Evolutionary conservation across 2,888 invertebrate genomes (phyloP), one percentile per base, ranked within the genome.

Genomic region (Saturnia japonica): DNA sequence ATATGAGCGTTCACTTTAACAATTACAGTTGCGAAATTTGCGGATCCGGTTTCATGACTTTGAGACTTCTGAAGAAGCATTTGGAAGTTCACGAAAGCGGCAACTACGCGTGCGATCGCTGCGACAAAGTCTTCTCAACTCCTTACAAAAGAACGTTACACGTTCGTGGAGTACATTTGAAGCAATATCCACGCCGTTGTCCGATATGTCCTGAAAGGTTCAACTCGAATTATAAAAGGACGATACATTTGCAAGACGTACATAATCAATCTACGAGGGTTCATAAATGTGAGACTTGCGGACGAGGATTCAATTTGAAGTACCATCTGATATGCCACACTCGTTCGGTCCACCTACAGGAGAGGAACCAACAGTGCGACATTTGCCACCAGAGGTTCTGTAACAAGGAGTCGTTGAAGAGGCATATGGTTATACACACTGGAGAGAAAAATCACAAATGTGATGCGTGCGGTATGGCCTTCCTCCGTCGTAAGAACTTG

Each of bases 351-450:
- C 95, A 91, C 80, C 81, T 88, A 43, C 94, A 88, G 80, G 95
- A 89, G 79, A 88, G 90, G 82, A 95, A 91, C 57, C 94, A 94
- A 73, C 92, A 94, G 74, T 95, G 95, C 68, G 93, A 94, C 71
- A 85, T 94, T 0, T 95, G 95, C 71, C 86, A 89, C 4, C 94
- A 94, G 68, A 88, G 94, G 75, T 95, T 95, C 76, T 94, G 92
- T 74, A 94, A 94, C 43, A 95, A 95, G 76, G 94, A 95, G 71
- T 94, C 95, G 12, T 80, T 95, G 75, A 95, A 95, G 72, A 84
- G 94, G 0, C 95, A 95, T 72, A 94, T 94, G 94, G 92, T 94
- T 7, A 94, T 94, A 60, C 95, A 95, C 74, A 94, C 94, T 0
- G 94, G 94, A 0, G 94, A 94, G 67, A 95, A 94, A 78, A 95